phyloP scores from a whole-genome alignment of 2,113 vertebrate species.

The Crotalus helleri region DNA sequence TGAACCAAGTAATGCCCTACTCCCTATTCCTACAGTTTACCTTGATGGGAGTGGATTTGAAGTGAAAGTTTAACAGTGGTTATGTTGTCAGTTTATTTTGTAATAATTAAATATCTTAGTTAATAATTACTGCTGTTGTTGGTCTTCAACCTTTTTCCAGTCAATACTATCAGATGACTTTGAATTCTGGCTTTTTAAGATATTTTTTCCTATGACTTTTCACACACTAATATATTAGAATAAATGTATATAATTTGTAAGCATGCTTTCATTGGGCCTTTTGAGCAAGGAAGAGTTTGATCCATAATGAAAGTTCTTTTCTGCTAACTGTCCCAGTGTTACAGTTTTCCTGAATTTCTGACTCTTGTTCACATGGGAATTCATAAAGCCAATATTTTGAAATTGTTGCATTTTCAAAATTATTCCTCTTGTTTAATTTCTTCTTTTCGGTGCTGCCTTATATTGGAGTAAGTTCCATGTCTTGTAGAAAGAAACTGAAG shows the following conservation, averaged over 20 bases:
- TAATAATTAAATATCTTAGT: neutral
- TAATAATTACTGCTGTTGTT: neutral
- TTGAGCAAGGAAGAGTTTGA: neutral
- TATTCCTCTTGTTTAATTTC: neutral
- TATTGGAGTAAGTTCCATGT: neutral
- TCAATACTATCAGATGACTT: neutral
- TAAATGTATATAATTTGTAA: neutral
- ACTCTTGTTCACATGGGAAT: neutral
- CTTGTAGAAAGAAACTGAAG: neutral
- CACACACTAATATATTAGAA: neutral
- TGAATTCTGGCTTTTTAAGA: neutral
- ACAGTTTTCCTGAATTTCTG: neutral
- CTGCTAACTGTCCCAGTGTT: neutral
- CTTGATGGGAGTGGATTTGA: neutral
- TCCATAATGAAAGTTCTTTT: neutral
- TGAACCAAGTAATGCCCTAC: neutral
- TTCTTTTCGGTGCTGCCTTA: neutral
- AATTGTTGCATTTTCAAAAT: neutral
- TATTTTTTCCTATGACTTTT: neutral
- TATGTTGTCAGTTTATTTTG: neutral
- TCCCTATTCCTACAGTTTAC: neutral
- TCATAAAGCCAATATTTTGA: neutral
- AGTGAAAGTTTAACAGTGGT: neutral
- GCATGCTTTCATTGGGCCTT: neutral
- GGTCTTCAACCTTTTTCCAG: neutral